A percentile compares a stretch with the other conserved stretches of the same genome.
Evolutionary conservation across 1,140 invertebrate species (phyloP).

Genomic region (Phenacoccus solenopsis): DNA sequence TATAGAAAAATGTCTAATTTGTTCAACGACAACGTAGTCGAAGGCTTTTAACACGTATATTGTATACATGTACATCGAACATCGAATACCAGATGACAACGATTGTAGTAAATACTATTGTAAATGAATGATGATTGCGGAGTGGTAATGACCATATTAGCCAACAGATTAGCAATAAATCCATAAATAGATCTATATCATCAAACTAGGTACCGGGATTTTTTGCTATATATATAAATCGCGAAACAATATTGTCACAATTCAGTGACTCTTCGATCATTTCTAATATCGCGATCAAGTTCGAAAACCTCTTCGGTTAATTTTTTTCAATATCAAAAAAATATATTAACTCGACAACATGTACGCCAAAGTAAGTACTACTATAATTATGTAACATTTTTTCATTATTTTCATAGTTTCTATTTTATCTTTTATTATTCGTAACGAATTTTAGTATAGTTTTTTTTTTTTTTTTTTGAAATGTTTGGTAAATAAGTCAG

Average conservation of each 20-base stretch:
- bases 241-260: neutral
- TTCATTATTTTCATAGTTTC: no score
- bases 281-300: neutral
- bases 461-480: neutral
- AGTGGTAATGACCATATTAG: slow-evolving; percentile 15
- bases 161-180: neutral
- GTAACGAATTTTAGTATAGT: no score
- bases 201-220: neutral
- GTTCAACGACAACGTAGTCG: no score
- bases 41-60: no score
- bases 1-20: no score
- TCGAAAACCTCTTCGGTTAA: no score
- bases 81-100: neutral
- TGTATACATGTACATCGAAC: no score
- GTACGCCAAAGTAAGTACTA: neutral
- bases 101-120: slow-evolving; percentile 4
- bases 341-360: neutral
- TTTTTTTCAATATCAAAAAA: neutral
- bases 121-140: slow-evolving; percentile 5
- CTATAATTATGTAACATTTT: no score
- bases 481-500: no score
- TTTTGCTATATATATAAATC: neutral
- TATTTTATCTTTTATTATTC: no score
- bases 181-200: slow-evolving; percentile 14
- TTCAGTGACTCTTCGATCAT: neutral